Base-by-base conservation (phyloP, 2,113 vertebrate species). In the Manacus vitellinus region DNA sequence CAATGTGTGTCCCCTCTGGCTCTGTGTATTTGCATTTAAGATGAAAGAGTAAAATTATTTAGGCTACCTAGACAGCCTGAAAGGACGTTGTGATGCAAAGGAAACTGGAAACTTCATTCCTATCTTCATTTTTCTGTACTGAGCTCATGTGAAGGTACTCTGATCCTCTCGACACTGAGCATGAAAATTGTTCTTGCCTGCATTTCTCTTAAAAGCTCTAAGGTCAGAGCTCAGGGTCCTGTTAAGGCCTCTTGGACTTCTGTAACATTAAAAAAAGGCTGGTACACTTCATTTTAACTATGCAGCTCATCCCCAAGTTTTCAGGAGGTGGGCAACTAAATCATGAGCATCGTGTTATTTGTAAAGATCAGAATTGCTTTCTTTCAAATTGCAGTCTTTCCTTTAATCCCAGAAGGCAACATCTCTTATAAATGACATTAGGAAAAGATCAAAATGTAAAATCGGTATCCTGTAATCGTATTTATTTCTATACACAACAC, bases 401-500 rank as follows among this genome's bases (percentile, higher is more conserved):
- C 9, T 81, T 77, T 66, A 46, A 39, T 5, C 9, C 31, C 20
- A 35, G 12, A 68, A 73, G 46, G 44, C 27, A 59, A 10, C 24
- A 81, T 31, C 39, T 75, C 47, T 62, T 56, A 46, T 3, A 63
- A 84, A 65, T 15, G 15, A 41, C 47, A 78, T 11, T 43, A 72
- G 31, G 56, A 56, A 61, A 86, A 81, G 35, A 58, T 44, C 11
- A 67, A 76, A 89, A 86, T 43, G 28, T 41, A 49, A 44, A 68
- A 44, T 37, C 33, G 6, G 14, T 84, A 9, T 66, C 8, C 52
- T 41, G 15, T 25, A 85, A 87, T 68, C 8, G 0, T 72, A 87
- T 84, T 89, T 94, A 81, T 87, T 74, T 76, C 31, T 41, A 16
- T 54, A 41, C 18, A 92, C 28, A 96, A 85, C 80, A 85, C 91